Base-by-base conservation (phyloP, 1,140 invertebrate genomes). In the Macrocentrus cingulum region DNA sequence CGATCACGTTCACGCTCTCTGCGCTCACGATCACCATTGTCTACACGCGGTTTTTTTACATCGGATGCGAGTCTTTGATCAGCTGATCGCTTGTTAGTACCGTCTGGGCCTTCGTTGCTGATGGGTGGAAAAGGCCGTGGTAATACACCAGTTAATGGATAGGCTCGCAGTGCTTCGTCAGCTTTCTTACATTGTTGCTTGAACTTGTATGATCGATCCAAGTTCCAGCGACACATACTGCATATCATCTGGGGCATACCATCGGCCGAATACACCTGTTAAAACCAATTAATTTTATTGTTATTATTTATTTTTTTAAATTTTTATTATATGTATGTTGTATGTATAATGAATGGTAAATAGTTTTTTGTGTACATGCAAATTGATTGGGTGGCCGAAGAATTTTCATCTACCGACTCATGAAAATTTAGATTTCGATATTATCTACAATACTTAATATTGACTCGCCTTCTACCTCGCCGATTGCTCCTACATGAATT, bases 201-300 rank as follows among this genome's bases (percentile, higher is more conserved):
- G 62, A 88, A 90, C 52, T 84, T 85, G 72, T 90, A 90, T 9
- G 83, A 85, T 60, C 85, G 75, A 55, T 85, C 84, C 62, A 89
- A 82, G 44, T 87, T 85, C 64, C 83, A 81, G 2, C 84, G 84
- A 60, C 89, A 91, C 39, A 81, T 81, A 11, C 76, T 77, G 63
- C 89, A 91, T 34, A 91, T 88, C 66, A 82, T 84, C 51, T 83
- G 76, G 1, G 88, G 88, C 86, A 90, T 88, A 54, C 85, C 86
- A 72, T 91, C 89, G 9, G 85, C 85, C 60, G 83, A 80, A 62
- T 85, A 88, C 0, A 88, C 86, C 88, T 90, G 54, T 57, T 68
- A 48, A 76, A 55, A 51, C 69, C n/a, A 60, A 50, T 48, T 0
- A 44, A n/a, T n/a, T n/a, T n/a, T n/a, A n/a, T n/a, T n/a, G n/a